Evolutionary conservation across 2,797 vertebrate species (phyloP), one percentile per base, ranked within the genome.

Genomic region (Eremophila alpestris): DNA sequence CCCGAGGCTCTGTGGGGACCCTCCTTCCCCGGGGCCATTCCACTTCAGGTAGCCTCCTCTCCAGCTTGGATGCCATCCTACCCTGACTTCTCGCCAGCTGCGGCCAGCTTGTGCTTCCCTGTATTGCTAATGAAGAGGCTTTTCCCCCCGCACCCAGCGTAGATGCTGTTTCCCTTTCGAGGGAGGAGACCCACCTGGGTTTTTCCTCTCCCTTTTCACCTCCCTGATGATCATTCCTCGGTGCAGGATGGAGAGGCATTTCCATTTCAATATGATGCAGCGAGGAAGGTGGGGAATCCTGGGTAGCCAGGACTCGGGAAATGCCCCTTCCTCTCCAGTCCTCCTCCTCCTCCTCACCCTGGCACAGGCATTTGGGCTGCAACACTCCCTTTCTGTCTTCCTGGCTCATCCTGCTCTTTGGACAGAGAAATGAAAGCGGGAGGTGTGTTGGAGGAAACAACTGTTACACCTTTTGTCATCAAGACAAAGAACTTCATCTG

Each of bases 401-500:
- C 45, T 29, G 64, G 45, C 68, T 23, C 30, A 16, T 29, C 27
- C 20, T 49, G 59, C 75, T 92, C 41, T 64, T 67, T 36, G 67
- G 64, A 15, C 73, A 29, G 41, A 46, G 69, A 45, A 34, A 60
- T 14, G 30, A 40, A 56, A 80, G 78, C 32, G 5, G 58, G 71
- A 87, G 81, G 38, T 19, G 67, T 30, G 43, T 26, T 82, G 29
- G 80, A 70, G 80, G 83, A 93, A 86, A 95, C 93, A 94, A 95
- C 90, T 95, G 95, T 94, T 95, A 94, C 95, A 94, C 95, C 96
- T 97, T 96, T 96, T 97, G 93, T 96, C 94, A 60, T 75, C 86
- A 48, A 97, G 94, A 97, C 96, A 97, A 97, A 97, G 96, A 96
- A 95, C 87, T 94, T 87, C 88, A 19, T 78, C 83, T 95, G n/a